Conservation (phyloP, 2,888 invertebrate genomes). For the Phlogophora meticulosa region DNA sequence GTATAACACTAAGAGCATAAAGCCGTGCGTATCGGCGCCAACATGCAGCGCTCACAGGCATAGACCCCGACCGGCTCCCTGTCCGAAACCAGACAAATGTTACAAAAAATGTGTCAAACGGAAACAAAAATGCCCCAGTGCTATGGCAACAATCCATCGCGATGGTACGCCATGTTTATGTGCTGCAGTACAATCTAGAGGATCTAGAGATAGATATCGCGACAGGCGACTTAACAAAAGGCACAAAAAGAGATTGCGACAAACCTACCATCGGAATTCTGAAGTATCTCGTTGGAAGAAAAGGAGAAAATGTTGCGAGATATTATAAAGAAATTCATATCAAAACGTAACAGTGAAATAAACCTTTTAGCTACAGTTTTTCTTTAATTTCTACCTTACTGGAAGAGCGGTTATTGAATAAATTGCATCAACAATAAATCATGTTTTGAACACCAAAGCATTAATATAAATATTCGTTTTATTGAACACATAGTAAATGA, state of each 20-base stretch:
- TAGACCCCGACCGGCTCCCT: slow-evolving; percentile 82
- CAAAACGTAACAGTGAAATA: no score
- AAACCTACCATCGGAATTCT: slow-evolving; percentile 69
- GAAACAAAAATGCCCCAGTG: slow-evolving; percentile 81
- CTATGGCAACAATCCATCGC: slow-evolving; percentile 78
- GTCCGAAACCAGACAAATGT: slow-evolving; percentile 83
- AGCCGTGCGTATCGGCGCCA: slow-evolving; percentile 84
- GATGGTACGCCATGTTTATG: slow-evolving; percentile 79
- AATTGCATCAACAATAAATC: no score
- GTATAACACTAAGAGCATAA: slow-evolving; percentile 74
- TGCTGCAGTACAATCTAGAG: slow-evolving; percentile 74
- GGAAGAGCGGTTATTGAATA: no score
- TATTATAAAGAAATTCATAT: no score
- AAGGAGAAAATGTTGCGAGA: slow-evolving; percentile 75
- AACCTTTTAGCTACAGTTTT: no score
- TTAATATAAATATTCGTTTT: no score
- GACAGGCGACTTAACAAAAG: slow-evolving; percentile 66
- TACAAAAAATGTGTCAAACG: slow-evolving; percentile 78
- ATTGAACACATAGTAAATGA: no score
- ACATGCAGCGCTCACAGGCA: slow-evolving; percentile 83
- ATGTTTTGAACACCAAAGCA: no score
- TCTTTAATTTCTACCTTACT: no score
- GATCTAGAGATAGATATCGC: slow-evolving; percentile 72
- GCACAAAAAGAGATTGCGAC: slow-evolving; percentile 76
- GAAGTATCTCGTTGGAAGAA: slow-evolving; percentile 78